phyloP scores from a whole-genome alignment of 2,888 invertebrate genomes.

The Dicroscelio sp. region DNA sequence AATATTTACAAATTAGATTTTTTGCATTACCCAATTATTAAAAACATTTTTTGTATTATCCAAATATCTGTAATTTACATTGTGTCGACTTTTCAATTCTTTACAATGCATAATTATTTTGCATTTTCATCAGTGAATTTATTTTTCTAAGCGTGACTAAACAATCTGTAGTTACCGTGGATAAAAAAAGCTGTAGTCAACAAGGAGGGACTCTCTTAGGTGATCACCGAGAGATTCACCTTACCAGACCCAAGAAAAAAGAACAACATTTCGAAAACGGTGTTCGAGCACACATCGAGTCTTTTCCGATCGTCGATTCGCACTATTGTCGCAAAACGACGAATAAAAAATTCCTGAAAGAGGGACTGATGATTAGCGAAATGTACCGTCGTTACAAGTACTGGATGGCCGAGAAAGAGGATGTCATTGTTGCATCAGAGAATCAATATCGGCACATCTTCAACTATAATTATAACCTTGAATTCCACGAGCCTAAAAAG shows the following conservation, averaged over 20 bases:
- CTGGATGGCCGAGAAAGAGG: not conserved
- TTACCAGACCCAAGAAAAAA: not conserved
- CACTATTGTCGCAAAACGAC: constrained; percentile 7
- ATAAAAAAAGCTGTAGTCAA: not conserved
- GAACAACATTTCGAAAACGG: not conserved
- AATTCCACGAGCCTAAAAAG: not conserved
- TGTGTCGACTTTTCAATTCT: too few species aligned
- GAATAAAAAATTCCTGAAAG: constrained; percentile 4
- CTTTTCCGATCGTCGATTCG: not conserved
- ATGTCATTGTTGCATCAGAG: constrained; percentile 23
- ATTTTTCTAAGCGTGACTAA: too few species aligned
- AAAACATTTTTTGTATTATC: too few species aligned
- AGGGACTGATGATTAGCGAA: not conserved
- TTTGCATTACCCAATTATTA: too few species aligned
- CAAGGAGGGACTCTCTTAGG: not conserved
- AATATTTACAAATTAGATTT: too few species aligned
- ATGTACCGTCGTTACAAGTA: constrained; percentile 10
- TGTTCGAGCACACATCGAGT: not conserved
- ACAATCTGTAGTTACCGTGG: not conserved
- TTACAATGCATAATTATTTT: too few species aligned
- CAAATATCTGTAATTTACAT: too few species aligned
- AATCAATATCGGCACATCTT: constrained; percentile 21
- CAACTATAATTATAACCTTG: constrained; percentile 3
- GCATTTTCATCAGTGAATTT: too few species aligned
- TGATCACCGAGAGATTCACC: not conserved